Evolutionary conservation across 2,797 vertebrate species (phyloP), one percentile per base, ranked within the genome.

Genomic region (Chiroxiphia lanceolata): DNA sequence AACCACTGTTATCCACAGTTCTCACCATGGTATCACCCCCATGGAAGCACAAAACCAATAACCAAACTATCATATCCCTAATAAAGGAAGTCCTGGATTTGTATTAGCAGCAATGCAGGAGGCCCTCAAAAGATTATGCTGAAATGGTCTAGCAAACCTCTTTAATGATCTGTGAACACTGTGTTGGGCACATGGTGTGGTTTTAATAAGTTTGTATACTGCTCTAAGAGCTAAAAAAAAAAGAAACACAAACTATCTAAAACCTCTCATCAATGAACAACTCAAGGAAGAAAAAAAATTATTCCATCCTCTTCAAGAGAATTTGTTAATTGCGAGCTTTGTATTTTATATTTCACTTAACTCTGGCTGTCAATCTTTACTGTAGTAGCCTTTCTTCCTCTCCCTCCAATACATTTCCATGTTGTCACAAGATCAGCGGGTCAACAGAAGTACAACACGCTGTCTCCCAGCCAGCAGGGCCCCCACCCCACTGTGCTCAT

Each of bases 401-500:
- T 77, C 21, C 21, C 25, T 79, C 23, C 44, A 34, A 26, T 3
- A 44, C 0, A 4, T 7, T 51, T 67, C 53, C 29, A 7, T 3
- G 22, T 8, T n/a, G n/a, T 12, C 63, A 59, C n/a, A 25, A 61
- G 59, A 40, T 38, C 34, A 76, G 21, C 33, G 65, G 23, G 38
- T 23, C 26, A 84, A 50, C 20, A 42, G 15, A 34, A 42, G 10
- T 15, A 56, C 20, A 87, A 25, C 6, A 17, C n/a, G 31, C 40
- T 1, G 1, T 48, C 27, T 45, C 17, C n/a, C 36, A 65, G 19
- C 3, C 13, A 56, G n/a, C 15, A 65, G 34, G 23, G 16, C 4
- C 15, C 38, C 11, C 10, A 67, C 0, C 5, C 26, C 1, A 0
- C 47, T 5, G 1, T 0, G 5, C 48, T 70, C n/a, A 27, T 5